Base-by-base conservation (phyloP, 1,140 invertebrate species). In the Camponotus pennsylvanicus region DNA sequence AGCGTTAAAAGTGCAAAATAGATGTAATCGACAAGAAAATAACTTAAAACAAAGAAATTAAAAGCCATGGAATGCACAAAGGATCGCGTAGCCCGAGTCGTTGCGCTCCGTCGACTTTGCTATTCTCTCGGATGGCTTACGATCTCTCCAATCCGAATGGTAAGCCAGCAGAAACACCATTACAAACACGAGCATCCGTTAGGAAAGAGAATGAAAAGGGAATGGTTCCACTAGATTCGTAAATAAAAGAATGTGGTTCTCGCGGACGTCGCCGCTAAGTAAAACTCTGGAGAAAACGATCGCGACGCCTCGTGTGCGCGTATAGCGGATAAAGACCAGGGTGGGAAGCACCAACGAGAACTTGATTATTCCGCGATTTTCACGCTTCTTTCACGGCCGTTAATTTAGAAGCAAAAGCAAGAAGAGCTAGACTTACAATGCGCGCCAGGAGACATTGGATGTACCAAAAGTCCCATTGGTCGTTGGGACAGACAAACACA, bases 291-390 rank as follows among this genome's bases (percentile, higher is more conserved):
- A 55, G 57, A 70, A 86, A 79, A 83, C 73, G 55, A 59, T 52
- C 42, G 34, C 45, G 8, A 61, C 37, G 34, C 57, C 6, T 52
- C 27, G 49, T 21, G 59, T 27, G 42, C 18, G 15, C 66, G 86
- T 7, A 0, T 8, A 42, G 1, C 37, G 21, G 8, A 1, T n/a
- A 15, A 66, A 59, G 27, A 59, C 18, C 15, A 15, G 49, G 4
- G 34, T 37, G 27, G 52, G 73, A 55, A 77, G 11, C 37, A 45
- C 64, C 55, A 73, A 40, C 18, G 32, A 57, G 55, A 75, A 88
- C 84, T 88, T 70, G 70, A 88, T 89, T 88, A 86, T 86, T 88
- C 64, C 69, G 67, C 52, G 57, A 59, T 77, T 89, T 88, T 76
- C 73, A 40, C 40, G 34, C 57, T 76, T 27, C 69, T 80, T 77